A percentile compares a stretch with the other conserved stretches of the same genome.
Conservation (phyloP, 2,797 vertebrate species). For the Catharus ustulatus region DNA sequence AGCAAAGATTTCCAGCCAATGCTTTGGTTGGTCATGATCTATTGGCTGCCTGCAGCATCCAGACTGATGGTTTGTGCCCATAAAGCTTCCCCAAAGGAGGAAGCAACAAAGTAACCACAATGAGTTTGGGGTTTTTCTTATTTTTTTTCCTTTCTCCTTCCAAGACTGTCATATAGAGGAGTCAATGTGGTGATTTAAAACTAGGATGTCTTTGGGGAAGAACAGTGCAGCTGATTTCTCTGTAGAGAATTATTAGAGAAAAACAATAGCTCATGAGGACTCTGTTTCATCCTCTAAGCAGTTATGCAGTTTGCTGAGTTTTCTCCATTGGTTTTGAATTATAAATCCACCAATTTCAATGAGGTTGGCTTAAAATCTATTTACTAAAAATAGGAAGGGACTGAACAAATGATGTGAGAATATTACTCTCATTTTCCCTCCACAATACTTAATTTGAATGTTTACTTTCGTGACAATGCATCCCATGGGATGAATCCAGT, state of each 20-base stretch:
- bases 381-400: neutral
- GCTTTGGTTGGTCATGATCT: neutral
- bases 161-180: neutral
- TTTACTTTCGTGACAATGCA: neutral
- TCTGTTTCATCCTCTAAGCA: neutral
- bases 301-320: neutral
- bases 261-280: neutral
- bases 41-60: neutral
- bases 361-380: neutral
- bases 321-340: neutral
- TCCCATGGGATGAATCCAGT: neutral
- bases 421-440: neutral
- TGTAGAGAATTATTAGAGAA: neutral
- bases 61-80: neutral
- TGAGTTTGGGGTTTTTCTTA: rapidly evolving
- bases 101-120: neutral
- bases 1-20: neutral
- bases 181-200: neutral
- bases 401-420: neutral
- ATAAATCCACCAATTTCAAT: neutral
- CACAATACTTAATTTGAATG: neutral
- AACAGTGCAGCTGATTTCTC: neutral
- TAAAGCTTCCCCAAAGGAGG: neutral
- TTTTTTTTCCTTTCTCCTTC: neutral
- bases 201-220: neutral